Evolutionary conservation across 2,113 vertebrate species (phyloP).

Genomic region (Callionymus lyra): DNA sequence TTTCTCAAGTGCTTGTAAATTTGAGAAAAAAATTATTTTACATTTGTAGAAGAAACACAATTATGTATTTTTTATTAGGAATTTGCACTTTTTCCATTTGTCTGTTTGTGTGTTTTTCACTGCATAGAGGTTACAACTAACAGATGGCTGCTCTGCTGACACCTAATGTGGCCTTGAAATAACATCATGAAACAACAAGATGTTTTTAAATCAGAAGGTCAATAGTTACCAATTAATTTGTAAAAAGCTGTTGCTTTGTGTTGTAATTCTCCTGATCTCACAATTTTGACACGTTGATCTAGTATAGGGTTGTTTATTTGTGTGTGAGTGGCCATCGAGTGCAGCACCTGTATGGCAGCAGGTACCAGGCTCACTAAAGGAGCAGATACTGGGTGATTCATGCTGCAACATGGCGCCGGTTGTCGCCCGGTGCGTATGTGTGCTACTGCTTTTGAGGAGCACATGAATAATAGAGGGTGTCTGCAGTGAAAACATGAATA

Average conservation of each 20-base stretch:
- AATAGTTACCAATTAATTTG: too few species aligned
- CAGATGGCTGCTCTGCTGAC: slow-evolving; percentile 60
- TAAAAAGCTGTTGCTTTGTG: too few species aligned
- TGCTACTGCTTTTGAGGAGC: background rate
- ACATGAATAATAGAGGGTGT: background rate
- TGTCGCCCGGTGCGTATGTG: slow-evolving; percentile 8
- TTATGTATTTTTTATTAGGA: background rate
- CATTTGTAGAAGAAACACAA: background rate
- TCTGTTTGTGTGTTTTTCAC: slow-evolving; percentile 15
- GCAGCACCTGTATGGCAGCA: slow-evolving; percentile 16
- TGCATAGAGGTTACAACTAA: slow-evolving; percentile 28
- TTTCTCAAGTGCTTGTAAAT: too few species aligned
- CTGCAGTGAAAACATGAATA: background rate
- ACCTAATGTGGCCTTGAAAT: slow-evolving; percentile 16
- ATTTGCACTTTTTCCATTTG: too few species aligned
- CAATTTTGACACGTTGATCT: too few species aligned
- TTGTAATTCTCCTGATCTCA: too few species aligned
- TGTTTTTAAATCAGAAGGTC: too few species aligned
- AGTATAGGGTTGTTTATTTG: slow-evolving; percentile 2
- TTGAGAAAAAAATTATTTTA: too few species aligned
- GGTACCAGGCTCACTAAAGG: slow-evolving; percentile 11
- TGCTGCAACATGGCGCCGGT: slow-evolving; percentile 13
- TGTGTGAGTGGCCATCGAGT: slow-evolving; percentile 5
- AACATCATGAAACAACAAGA: too few species aligned
- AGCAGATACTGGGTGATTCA: slow-evolving; percentile 28